Evolutionary conservation across 92 coral and sea anemone species (phyloP).

Genomic region (Epizoanthus rinbou): DNA sequence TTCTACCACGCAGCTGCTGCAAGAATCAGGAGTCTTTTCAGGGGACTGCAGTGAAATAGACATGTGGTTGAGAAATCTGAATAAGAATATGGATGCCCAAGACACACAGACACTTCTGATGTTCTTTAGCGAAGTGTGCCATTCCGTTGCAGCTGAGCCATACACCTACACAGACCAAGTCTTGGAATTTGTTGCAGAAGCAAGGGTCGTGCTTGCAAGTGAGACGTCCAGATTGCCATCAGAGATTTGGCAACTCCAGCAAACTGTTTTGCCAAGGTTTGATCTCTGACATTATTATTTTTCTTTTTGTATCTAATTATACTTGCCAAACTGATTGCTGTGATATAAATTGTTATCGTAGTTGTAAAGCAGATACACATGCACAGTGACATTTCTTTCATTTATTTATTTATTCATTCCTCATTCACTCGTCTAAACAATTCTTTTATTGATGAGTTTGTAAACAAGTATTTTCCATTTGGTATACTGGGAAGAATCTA

Average conservation of each 20-base stretch:
- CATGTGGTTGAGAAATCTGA: conserved; percentile 68
- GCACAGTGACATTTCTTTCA: not conserved
- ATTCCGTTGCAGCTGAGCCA: conserved; percentile 72
- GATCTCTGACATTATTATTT: not conserved
- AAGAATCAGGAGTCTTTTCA: conserved; percentile 59
- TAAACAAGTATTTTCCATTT: too few relatives aligned
- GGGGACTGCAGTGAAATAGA: conserved; percentile 55
- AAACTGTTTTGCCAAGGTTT: conserved; percentile 1
- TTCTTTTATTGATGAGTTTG: too few relatives aligned
- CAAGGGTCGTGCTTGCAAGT: conserved; percentile 54
- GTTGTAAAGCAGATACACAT: too few relatives aligned
- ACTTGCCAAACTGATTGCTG: too few relatives aligned
- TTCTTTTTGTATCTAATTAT: too few relatives aligned
- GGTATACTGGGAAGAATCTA: too few relatives aligned
- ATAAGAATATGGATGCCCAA: conserved; percentile 6
- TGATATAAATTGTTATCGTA: too few relatives aligned
- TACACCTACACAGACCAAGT: conserved; percentile 70
- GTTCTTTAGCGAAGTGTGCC: conserved; percentile 71
- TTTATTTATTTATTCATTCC: too few relatives aligned
- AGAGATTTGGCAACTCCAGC: not conserved
- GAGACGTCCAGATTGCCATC: conserved; percentile 6
- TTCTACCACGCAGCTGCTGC: conserved; percentile 56
- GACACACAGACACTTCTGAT: conserved; percentile 44
- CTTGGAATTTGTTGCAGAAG: conserved; percentile 61
- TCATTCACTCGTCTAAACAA: too few relatives aligned